Conservation (phyloP, 2,888 invertebrate genomes). For the Ochropleura plecta region DNA sequence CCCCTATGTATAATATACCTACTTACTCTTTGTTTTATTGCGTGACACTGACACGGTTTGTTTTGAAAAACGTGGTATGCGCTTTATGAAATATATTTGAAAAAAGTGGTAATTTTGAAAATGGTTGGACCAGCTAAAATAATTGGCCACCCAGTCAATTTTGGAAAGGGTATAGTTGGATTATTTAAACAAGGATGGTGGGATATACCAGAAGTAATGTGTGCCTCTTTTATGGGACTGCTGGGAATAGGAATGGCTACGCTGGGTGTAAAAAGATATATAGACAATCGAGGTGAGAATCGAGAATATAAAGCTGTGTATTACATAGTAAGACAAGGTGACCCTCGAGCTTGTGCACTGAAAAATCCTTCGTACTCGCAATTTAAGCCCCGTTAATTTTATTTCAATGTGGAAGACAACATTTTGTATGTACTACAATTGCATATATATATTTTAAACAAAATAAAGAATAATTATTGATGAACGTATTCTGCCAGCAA, state of each 20-base stretch:
- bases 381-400: conserved; percentile 54
- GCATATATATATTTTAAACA: background rate
- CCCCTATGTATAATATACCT: too few relatives aligned
- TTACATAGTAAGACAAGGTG: conserved; percentile 91
- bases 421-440: background rate
- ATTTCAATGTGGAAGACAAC: background rate
- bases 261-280: conserved; percentile 84
- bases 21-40: too few relatives aligned
- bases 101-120: conserved; percentile 6
- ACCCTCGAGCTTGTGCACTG: conserved; percentile 88
- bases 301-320: conserved; percentile 91
- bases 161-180: conserved; percentile 74
- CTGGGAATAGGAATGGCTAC: conserved; percentile 89
- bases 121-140: conserved; percentile 74
- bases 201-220: conserved; percentile 93
- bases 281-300: conserved; percentile 91
- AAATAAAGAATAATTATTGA: conserved; percentile 31
- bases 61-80: background rate
- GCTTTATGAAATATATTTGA: background rate
- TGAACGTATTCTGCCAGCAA: background rate
- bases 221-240: conserved; percentile 89
- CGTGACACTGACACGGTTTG: background rate
- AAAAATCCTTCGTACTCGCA: conserved; percentile 79
- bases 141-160: conserved; percentile 78
- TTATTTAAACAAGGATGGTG: conserved; percentile 87